Base-by-base conservation (phyloP, 64 coral and sea anemone genomes). In the Platygyra sinensis region DNA sequence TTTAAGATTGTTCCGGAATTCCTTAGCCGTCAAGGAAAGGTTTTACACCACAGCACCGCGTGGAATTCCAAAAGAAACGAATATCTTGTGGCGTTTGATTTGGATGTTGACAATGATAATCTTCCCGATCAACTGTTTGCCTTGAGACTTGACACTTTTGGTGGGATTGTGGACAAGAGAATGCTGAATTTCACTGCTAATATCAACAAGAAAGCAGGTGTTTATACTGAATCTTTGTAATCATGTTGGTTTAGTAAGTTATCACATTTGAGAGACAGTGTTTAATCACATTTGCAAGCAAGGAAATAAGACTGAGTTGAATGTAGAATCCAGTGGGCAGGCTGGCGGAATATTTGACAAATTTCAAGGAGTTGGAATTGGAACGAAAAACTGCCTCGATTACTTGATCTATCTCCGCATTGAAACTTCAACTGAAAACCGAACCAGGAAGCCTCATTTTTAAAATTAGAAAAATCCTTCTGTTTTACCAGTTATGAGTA, bases 71-170 rank as follows among this genome's bases (percentile, higher is more conserved):
- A 78, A 39, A 75, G 62, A 30, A 89, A 96, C 67, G 74, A 96
- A 22, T 96, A 96, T 55, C 62, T 93, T 62, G 87, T 96, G 52
- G 91, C 94, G 6, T 96, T 93, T 87, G 94, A 96, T 29, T 87
- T 82, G 54, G 94, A 96, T 55, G 62, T 89, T 17, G 86, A 96
- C 52, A 65, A 61, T 32, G 94, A 96, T 52, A 73, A 72, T 65
- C 78, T 28, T n/a, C 64, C 94, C 46, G 91, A 96, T 62, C 94
- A 90, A 8, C 10, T 93, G 20, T 96, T 82, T 71, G 94, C 91
- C 27, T 52, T 93, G 60, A 86, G 91, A 63, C 28, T 93, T 0
- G 83, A 87, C 39, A 57, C 39, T 19, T 27, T 18, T 5, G 91
- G 87, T 0, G 20, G 33, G 11, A 78, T 96, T 15, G 87, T 93